Percentiles rank a stretch among this genome's conserved stretches.
Conservation (phyloP, 2,113 vertebrate species). For the Hippocampus comes region DNA sequence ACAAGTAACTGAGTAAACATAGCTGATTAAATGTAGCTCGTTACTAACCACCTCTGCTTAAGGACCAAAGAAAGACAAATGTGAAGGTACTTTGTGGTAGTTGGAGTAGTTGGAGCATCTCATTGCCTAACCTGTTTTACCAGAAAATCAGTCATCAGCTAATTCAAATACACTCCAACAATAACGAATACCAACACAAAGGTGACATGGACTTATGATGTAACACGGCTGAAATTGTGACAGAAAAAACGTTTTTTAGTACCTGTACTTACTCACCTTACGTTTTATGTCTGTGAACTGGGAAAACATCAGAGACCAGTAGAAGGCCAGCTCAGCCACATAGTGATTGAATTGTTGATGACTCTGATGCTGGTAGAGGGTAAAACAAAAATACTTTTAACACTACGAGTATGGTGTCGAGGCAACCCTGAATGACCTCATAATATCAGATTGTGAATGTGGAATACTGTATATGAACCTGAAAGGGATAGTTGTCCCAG, state of each 20-base stretch:
- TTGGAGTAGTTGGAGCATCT: background rate
- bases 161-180: background rate
- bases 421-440: background rate
- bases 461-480: conserved; percentile 70
- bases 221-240: background rate
- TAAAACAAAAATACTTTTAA: conserved; percentile 37
- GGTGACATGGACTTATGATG: background rate
- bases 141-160: background rate
- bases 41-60: background rate
- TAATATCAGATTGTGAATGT: background rate
- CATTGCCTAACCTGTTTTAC: conserved; percentile 20
- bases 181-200: background rate
- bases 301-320: conserved; percentile 92
- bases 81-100: background rate
- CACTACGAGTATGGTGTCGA: background rate
- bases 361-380: conserved; percentile 75
- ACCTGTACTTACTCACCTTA: conserved; percentile 80
- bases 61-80: background rate
- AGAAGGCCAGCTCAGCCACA: conserved; percentile 86
- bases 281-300: conserved; percentile 91
- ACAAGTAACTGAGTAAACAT: background rate
- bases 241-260: background rate
- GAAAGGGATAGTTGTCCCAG: conserved; percentile 88
- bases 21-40: background rate
- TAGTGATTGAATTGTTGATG: conserved; percentile 87